Evolutionary conservation across 2,113 vertebrate genomes (phyloP), one percentile per base, ranked within the genome.

Genomic region (Melanotaenia duboulayi): DNA sequence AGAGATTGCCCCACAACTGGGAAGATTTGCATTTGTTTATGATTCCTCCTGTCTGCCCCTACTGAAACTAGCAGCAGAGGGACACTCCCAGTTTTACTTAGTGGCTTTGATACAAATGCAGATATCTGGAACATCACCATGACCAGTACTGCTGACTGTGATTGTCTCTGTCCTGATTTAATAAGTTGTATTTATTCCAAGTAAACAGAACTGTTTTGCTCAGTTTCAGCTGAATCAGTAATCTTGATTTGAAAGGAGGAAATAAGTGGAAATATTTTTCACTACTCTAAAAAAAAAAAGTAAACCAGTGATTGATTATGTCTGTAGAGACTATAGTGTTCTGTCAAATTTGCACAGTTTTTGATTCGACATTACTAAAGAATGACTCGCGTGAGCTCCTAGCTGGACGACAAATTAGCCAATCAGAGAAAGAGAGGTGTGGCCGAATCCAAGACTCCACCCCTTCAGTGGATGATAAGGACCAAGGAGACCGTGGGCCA

Each of bases 1-100:
- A 56, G 25, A n/a, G 50, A 35, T 51, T 69, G 17, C 66, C 17
- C 23, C 55, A 16, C 70, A 69, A n/a, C 24, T 13, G 32, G 3
- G 14, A 11, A 19, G 44, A 76, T 82, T 83, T 67, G 65, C 70
- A 82, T 90, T 74, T 87, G 55, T 82, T 79, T 70, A 6, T 23
- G 28, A 62, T 22, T 32, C 71, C 1, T 57, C 2, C 37, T 44
- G 11, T 64, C 37, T n/a, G 20, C 1, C 14, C 9, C 44, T n/a
- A 11, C 9, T 68, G 69, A 91, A 83, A 87, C 61, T 37, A 24
- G 6, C 28, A 60, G 19, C 5, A 4, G 72, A 16, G 54, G 42
- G 61, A 68, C 51, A 19, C 1, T 23, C 28, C 25, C 56, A 22
- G 40, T 25, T 76, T 60, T 48, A 63, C 72, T 71, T 23, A 42